These are phyloP conservation scores for Peromyscus polionotus DNA, from an alignment of 2,113 vertebrate genomes.

Conservation along the genomic window DNA sequence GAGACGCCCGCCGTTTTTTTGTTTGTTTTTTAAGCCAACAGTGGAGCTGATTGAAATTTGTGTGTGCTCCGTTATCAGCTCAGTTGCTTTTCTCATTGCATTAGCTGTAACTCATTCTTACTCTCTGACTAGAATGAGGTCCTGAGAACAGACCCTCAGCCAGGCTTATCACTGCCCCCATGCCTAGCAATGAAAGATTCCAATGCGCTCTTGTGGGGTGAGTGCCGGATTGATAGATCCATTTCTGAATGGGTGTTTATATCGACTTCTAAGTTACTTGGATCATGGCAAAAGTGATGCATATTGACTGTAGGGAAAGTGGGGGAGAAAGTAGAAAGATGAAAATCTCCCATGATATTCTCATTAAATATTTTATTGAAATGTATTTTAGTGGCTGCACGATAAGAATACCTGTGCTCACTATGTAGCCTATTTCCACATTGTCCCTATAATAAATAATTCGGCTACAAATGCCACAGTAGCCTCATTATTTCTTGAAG, in stretches of 20 bases:
- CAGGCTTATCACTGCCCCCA: not conserved
- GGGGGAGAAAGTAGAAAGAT: not conserved
- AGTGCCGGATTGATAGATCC: not conserved
- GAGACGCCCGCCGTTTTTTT: not conserved
- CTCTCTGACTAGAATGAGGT: not conserved
- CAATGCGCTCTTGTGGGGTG: not conserved
- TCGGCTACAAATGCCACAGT: not conserved
- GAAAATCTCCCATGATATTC: slow-evolving; percentile 49
- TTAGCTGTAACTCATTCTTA: not conserved
- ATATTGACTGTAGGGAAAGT: not conserved
- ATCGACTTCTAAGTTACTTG: slow-evolving; percentile 20
- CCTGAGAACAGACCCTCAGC: slow-evolving; percentile 2
- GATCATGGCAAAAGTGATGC: slow-evolving; percentile 15
- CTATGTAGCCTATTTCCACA: slow-evolving; percentile 39
- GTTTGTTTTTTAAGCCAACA: not conserved
- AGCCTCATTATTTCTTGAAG: slow-evolving; percentile 66
- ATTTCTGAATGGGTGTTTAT: not conserved
- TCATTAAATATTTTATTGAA: slow-evolving; percentile 60
- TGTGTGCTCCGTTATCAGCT: not conserved
- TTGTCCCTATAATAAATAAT: slow-evolving; percentile 50
- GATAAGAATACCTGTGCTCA: not conserved
- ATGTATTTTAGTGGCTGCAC: not conserved
- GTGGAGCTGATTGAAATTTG: not conserved
- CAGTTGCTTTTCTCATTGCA: not conserved
- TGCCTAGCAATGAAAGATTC: not conserved